A percentile compares a stretch with the other conserved stretches of the same genome.
Conservation (phyloP, 2,888 invertebrate genomes). For the Anthoptus insignis region DNA sequence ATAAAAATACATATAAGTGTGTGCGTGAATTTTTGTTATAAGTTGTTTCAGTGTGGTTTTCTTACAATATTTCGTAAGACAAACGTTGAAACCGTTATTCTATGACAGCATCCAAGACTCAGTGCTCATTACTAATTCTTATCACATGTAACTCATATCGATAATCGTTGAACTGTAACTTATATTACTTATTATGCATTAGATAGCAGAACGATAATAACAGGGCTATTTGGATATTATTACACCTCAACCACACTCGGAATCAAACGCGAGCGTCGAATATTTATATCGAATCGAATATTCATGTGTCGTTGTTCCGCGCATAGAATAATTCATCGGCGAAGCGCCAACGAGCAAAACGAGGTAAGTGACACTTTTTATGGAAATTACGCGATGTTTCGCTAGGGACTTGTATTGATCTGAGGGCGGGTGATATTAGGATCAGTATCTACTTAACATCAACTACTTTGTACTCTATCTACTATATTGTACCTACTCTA, state of each 20-base stretch:
- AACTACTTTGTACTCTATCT: too few species aligned
- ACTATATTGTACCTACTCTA: too few species aligned
- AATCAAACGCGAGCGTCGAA: constrained; percentile 30
- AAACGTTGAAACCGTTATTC: too few species aligned
- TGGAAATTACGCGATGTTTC: constrained; percentile 1
- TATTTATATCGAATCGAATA: constrained; percentile 40
- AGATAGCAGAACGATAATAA: constrained; percentile 27
- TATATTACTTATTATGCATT: constrained; percentile 20
- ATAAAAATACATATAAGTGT: too few species aligned
- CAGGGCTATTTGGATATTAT: constrained; percentile 30
- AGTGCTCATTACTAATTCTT: neutral
- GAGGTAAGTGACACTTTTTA: constrained; percentile 24
- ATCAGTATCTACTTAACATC: too few species aligned
- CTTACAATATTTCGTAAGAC: too few species aligned
- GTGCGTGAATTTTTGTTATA: too few species aligned
- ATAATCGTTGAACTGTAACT: constrained; percentile 23
- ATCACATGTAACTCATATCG: constrained; percentile 11
- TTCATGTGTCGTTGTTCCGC: constrained; percentile 40
- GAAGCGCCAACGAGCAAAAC: constrained; percentile 10
- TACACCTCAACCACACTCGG: constrained; percentile 24
- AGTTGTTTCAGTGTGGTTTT: too few species aligned
- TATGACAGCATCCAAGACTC: too few species aligned
- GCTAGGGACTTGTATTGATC: neutral
- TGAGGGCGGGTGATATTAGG: too few species aligned
- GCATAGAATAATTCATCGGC: constrained; percentile 52